Base-by-base conservation (phyloP, 2,797 vertebrate genomes). In the Mus caroli region DNA sequence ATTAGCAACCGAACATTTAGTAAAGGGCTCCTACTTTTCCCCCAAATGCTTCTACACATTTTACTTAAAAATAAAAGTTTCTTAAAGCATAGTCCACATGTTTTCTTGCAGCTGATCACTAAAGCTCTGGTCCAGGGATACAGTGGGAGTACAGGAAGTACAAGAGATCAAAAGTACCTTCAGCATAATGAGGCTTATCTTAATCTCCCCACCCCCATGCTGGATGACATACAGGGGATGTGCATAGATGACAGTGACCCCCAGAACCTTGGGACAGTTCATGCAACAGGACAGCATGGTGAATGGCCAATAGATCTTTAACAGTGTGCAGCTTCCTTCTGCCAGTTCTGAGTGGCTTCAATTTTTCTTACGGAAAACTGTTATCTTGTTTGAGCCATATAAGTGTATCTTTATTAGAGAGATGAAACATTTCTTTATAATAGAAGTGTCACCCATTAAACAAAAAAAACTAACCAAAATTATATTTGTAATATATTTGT, bases 1-100 rank as follows among this genome's bases (percentile, higher is more conserved):
- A 80, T 89, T 89, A 88, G 64, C 79, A 75, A 52, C 4, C 77
- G 34, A 96, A 89, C 60, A 84, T 69, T 17, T 69, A 91, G 26
- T 84, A 62, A 64, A 90, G 40, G 46, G 0, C 26, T 84, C 19
- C 54, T 7, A 3, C 15, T 87, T 89, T 87, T 4, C 1, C 1
- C 3, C 11, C 9, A 37, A 91, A 64, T 50, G 46, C 10, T 13
- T 69, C 46, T 52, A 10, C 10, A 76, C 0, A 1, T 60, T 95
- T 94, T 92, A 12, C 43, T 69, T 71, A 19, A 58, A 77, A 75
- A 73, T 4, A 2, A 6, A 86, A 75, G 1, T 26, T 28, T 92
- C 52, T 69, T 7, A n/a, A 73, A 85, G 60, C 8, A 52, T 1
- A 67, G 67, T 88, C 77, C 8, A 13, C 34, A 31, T 91, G 26